Evolutionary conservation across 2,113 vertebrate species (phyloP).

Genomic region (Sebastes fasciatus): DNA sequence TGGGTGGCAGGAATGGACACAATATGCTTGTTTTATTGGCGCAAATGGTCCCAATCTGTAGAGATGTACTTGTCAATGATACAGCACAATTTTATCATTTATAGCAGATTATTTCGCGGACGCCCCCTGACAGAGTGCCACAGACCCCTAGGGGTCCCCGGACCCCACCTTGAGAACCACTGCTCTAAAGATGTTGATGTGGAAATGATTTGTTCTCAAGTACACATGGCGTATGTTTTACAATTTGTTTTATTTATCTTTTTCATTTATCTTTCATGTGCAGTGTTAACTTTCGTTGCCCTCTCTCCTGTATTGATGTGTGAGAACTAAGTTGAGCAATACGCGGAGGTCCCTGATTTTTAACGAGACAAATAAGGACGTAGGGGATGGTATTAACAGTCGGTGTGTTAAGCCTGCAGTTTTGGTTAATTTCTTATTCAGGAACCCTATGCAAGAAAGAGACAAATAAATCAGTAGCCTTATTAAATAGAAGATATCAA

Average conservation of each 20-base stretch:
- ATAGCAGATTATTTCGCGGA: too few relatives aligned
- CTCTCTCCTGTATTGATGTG: conserved; percentile 7
- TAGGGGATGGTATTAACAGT: not conserved
- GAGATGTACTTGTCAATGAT: too few relatives aligned
- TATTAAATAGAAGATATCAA: conserved; percentile 47
- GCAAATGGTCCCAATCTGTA: too few relatives aligned
- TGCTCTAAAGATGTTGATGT: not conserved
- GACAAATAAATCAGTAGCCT: conserved; percentile 56
- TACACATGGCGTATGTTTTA: not conserved
- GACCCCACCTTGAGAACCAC: too few relatives aligned
- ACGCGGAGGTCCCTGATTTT: conserved; percentile 36
- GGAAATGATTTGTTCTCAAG: conserved; percentile 22
- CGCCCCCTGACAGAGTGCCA: too few relatives aligned
- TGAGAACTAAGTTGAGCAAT: conserved; percentile 55
- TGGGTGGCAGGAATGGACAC: too few relatives aligned
- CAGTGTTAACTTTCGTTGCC: conserved; percentile 11
- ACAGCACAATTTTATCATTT: too few relatives aligned
- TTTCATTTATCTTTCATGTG: not conserved
- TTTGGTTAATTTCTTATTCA: conserved; percentile 36
- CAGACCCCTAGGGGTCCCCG: too few relatives aligned
- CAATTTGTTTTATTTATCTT: not conserved
- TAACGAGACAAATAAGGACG: conserved; percentile 2
- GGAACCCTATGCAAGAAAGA: conserved; percentile 74
- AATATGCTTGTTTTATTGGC: too few relatives aligned
- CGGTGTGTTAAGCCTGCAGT: not conserved